These are phyloP conservation scores for Hipposideros armiger DNA, from an alignment of 2,113 vertebrate genomes.

Conservation along the genomic window DNA sequence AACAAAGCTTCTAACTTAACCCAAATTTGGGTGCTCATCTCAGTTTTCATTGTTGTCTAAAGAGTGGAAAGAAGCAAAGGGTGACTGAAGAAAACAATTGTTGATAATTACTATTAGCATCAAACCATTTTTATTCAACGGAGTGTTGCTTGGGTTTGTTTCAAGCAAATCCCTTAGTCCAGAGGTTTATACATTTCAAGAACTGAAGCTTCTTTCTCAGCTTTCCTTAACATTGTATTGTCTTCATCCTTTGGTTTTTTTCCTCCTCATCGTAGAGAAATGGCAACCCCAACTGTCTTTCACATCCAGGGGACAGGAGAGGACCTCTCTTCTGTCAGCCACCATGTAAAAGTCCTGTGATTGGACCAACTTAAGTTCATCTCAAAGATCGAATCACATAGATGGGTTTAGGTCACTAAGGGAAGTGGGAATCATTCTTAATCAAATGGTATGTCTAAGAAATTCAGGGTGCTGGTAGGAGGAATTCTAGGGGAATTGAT, in stretches of 20 bases:
- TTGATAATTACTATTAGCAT: not conserved
- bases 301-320: not conserved
- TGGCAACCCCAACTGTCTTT: not conserved
- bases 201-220: not conserved
- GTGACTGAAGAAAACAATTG: not conserved
- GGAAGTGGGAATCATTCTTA: not conserved
- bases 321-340: not conserved
- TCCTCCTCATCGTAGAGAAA: not conserved
- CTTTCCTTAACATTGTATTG: not conserved
- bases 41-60: not conserved
- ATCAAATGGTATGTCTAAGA: not conserved
- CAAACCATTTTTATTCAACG: not conserved
- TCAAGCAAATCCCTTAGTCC: not conserved
- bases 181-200: not conserved
- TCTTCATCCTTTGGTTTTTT: not conserved
- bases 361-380: not conserved
- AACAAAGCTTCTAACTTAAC: slow-evolving; percentile 10
- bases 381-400: not conserved
- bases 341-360: not conserved
- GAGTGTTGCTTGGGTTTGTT: not conserved
- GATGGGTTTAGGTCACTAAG: not conserved
- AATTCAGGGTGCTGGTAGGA: not conserved
- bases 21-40: not conserved
- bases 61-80: not conserved
- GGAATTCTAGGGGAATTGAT: not conserved